phyloP scores from a whole-genome alignment of 37 sponge, comb jelly and placozoan genomes.

The Mnemiopsis leidyi region DNA sequence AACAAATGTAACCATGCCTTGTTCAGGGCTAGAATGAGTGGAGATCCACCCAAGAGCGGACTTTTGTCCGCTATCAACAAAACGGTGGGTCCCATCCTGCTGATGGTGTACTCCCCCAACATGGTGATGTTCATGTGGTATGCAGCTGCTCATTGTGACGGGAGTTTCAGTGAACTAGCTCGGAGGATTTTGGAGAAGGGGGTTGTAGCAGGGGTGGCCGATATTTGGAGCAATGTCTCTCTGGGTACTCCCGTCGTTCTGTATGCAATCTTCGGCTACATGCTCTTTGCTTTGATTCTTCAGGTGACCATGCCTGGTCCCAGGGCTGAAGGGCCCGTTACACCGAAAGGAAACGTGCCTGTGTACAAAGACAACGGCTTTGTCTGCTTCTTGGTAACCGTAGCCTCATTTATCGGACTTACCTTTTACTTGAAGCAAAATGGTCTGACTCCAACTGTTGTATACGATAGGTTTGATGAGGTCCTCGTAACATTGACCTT shows the following conservation, averaged over 20 bases:
- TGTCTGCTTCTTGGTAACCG: conserved; percentile 65
- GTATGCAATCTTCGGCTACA: conserved; percentile 66
- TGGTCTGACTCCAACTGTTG: conserved; percentile 66
- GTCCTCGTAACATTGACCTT: conserved; percentile 73
- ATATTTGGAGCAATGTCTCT: conserved; percentile 36
- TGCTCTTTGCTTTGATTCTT: conserved; percentile 70
- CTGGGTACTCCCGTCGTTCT: conserved; percentile 70
- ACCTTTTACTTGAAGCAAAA: background rate
- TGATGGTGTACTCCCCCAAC: conserved; percentile 68
- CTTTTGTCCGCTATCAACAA: background rate
- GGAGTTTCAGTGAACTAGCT: conserved; percentile 46
- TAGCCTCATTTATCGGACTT: conserved; percentile 13
- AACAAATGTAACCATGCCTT: background rate
- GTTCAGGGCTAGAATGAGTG: background rate
- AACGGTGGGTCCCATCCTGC: conserved; percentile 63
- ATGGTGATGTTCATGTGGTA: conserved; percentile 74
- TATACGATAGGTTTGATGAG: conserved; percentile 73
- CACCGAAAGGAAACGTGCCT: conserved; percentile 72
- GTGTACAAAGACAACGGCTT: conserved; percentile 75
- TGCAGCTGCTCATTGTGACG: conserved; percentile 70
- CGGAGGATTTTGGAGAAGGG: conserved; percentile 24
- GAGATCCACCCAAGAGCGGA: too few species aligned
- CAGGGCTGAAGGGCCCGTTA: conserved; percentile 66
- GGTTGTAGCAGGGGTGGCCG: background rate
- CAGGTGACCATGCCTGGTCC: background rate